Evolutionary conservation across 92 coral and sea anemone species (phyloP).

Genomic region (Plumapathes pennacea): DNA sequence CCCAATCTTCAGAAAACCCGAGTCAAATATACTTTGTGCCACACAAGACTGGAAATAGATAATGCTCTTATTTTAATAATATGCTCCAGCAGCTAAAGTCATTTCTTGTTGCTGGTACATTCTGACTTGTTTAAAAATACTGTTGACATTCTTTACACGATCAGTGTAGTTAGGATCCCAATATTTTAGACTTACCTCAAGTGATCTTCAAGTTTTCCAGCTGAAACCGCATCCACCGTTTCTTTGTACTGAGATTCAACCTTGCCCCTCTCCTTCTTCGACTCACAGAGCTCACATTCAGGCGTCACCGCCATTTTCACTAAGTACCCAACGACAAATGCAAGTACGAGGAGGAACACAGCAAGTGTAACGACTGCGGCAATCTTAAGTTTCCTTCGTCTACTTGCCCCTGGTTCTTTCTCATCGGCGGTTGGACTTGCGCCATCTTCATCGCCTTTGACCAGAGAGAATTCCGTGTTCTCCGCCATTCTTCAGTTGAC

Average conservation of each 20-base stretch:
- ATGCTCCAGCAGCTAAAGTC: too few relatives aligned
- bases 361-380: conserved; percentile 25
- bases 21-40: too few relatives aligned
- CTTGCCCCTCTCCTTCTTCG: neutral
- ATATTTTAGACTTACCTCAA: conserved; percentile 48
- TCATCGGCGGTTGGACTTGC: conserved; percentile 8
- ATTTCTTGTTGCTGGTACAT: too few relatives aligned
- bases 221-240: conserved; percentile 22
- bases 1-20: too few relatives aligned
- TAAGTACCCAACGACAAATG: conserved; percentile 59
- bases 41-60: too few relatives aligned
- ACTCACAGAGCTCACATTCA: neutral
- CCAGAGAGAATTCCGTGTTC: conserved; percentile 24
- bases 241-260: neutral
- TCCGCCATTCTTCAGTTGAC: too few relatives aligned
- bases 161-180: too few relatives aligned
- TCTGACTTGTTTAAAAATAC: too few relatives aligned
- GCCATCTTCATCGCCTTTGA: conserved; percentile 38
- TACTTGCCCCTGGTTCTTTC: neutral
- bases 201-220: conserved; percentile 23
- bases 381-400: conserved; percentile 21
- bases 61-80: too few relatives aligned
- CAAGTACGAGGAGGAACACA: conserved; percentile 38
- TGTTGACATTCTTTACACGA: too few relatives aligned
- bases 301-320: conserved; percentile 27